Evolutionary conservation across 2,888 invertebrate species (phyloP), one percentile per base, ranked within the genome.

Genomic region (Nymphalis urticae): DNA sequence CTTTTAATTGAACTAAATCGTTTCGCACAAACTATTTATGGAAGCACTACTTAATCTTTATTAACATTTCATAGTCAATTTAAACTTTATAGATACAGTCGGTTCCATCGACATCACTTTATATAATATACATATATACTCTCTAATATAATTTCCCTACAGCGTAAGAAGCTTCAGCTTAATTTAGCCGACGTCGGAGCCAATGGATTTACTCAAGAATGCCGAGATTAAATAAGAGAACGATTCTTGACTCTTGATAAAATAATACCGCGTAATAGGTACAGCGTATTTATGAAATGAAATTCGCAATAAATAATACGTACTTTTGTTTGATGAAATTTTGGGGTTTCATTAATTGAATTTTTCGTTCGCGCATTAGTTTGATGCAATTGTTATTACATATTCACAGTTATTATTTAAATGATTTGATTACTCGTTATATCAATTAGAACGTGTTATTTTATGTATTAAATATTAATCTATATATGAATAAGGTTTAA

Each of bases 151-250:
- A 72, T 72, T 73, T 72, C 59, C 56, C 72, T 70, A 32, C 64
- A 59, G 54, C 66, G 66, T 67, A 64, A 66, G 72, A 69, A 72
- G 68, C 67, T 64, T 66, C 62, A 58, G 69, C 69, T 73, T 75
- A 73, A 71, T 75, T 71, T 67, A 67, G 71, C 66, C 66, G 66
- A 64, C 70, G 63, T 66, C 48, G 69, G 60, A 71, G 67, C 63
- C 73, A 64, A 62, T 65, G 72, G 75, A 70, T 71, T 75, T 72
- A 74, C 71, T 71, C 68, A 69, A 70, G 71, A 71, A 71, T 66
- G 69, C 62, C 67, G 64, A 67, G 65, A 73, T 75, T 73, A 73
- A 75, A 71, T 71, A 69, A 68, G 69, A 69, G 62, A 66, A 64
- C 68, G 73, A 71, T 72, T 70, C 68, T 69, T 63, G 70, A 68